Evolutionary conservation across 2,797 vertebrate species (phyloP).

Genomic region (Okamejei kenojei): DNA sequence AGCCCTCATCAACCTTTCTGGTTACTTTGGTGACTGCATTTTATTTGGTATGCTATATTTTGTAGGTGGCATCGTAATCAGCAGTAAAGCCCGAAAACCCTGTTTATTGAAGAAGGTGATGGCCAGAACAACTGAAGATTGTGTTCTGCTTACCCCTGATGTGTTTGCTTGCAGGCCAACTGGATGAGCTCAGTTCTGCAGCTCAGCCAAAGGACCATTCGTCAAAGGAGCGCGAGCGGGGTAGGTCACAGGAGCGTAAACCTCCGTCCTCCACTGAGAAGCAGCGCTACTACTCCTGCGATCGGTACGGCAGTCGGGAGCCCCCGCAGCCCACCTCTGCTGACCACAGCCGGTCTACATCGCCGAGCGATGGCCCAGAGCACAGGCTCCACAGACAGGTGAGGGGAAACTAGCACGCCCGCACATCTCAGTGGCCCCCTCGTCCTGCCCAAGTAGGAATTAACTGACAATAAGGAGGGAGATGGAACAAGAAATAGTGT

Average conservation of each 20-base stretch:
- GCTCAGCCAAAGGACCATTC: slow-evolving; percentile 50
- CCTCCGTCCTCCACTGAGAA: slow-evolving; percentile 81
- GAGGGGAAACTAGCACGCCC: slow-evolving; percentile 46
- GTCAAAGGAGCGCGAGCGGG: slow-evolving; percentile 69
- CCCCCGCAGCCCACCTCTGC: slow-evolving; percentile 69
- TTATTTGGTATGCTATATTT: neutral
- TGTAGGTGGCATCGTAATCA: neutral
- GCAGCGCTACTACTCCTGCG: slow-evolving; percentile 92
- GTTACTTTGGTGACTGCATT: neutral
- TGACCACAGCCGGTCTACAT: slow-evolving; percentile 74
- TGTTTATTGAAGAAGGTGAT: neutral
- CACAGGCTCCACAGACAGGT: slow-evolving; percentile 79
- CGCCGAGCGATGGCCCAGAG: slow-evolving; percentile 69
- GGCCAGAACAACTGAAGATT: neutral
- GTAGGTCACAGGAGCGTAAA: slow-evolving; percentile 85
- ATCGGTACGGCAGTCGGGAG: slow-evolving; percentile 85
- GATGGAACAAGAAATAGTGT: too few relatives aligned
- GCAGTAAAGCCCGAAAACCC: neutral
- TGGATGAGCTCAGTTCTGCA: slow-evolving; percentile 42
- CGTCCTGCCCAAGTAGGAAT: too few relatives aligned
- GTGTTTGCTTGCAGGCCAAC: slow-evolving; percentile 41
- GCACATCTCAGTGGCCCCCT: neutral
- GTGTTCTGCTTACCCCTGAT: neutral
- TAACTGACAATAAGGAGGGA: neutral
- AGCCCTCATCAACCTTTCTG: too few relatives aligned